Evolutionary conservation across 2,113 vertebrate genomes (phyloP), one percentile per base, ranked within the genome.

Genomic region (Gadus macrocephalus): DNA sequence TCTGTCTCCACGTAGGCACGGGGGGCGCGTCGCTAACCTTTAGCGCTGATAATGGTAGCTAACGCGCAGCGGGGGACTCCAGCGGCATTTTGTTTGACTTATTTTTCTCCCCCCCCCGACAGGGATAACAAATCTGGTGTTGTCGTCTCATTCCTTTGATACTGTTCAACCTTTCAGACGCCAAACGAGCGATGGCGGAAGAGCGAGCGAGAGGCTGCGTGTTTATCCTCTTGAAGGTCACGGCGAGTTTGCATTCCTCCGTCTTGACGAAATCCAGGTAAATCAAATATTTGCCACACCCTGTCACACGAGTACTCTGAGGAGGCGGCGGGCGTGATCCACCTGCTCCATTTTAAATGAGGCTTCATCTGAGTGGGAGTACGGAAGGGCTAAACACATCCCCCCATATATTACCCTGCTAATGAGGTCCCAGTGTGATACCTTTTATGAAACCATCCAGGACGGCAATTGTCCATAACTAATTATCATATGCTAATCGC

Each of bases 401-500:
- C 83, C 81, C 78, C 70, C 72, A 76, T 86, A 89, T 81, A 88
- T 87, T 77, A 83, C 74, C 15, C 63, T 70, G 78, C 76, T 91
- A 91, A 91, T 88, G 85, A 90, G 83, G 79, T 89, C 89, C 83
- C 89, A 85, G 85, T 85, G 86, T 86, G 86, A 83, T 85, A 71
- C 70, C 69, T 89, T 86, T 86, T 90, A 90, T 91, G 88, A 91
- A 90, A 90, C 86, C 82, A 90, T 89, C 86, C 87, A 87, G 73
- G 85, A 85, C 84, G 78, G 83, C 90, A 90, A 90, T 87, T 82
- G 85, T 83, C 89, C 88, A 87, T 80, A 85, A 88, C 87, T 90
- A 91, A 91, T 91, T 90, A 89, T 87, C 81, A 86, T 88, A 86
- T 89, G 84, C 80, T 89, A 90, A 91, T 90, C 82, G 71, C 76